Conservation (phyloP, 2,888 invertebrate genomes). For the Acutogordius australiensis region DNA sequence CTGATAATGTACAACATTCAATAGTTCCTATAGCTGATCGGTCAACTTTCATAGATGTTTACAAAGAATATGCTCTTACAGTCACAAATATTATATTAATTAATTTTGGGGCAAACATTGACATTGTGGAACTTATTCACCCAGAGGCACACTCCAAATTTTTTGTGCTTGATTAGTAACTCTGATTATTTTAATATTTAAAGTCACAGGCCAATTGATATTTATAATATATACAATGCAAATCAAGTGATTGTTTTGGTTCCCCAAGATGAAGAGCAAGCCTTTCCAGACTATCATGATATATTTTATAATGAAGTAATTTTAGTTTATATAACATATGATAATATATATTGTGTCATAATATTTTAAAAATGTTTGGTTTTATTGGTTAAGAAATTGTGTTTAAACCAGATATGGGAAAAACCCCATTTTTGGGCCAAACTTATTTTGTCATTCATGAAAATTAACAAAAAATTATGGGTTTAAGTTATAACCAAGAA, state of each 20-base stretch:
- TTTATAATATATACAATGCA: conserved; percentile 2
- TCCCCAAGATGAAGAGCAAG: background rate
- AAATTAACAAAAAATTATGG: too few species aligned
- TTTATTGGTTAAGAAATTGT: too few species aligned
- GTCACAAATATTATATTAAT: background rate
- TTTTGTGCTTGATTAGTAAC: conserved; percentile 3
- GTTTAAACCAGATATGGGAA: too few species aligned
- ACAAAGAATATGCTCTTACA: background rate
- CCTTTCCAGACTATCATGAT: background rate
- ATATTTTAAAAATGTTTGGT: too few species aligned
- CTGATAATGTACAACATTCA: background rate
- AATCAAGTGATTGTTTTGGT: background rate
- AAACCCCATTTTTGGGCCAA: too few species aligned
- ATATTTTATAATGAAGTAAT: background rate
- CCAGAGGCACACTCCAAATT: background rate
- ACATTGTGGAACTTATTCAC: conserved; percentile 5
- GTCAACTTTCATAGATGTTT: background rate
- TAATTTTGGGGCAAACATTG: background rate
- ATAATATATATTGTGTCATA: too few species aligned
- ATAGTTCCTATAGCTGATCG: background rate
- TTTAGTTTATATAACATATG: background rate
- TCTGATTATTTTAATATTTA: background rate
- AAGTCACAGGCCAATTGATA: conserved; percentile 9
- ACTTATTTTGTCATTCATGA: too few species aligned
- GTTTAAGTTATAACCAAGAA: too few species aligned